phyloP scores from a whole-genome alignment of 2,113 vertebrate species.

The Candoia aspera region DNA sequence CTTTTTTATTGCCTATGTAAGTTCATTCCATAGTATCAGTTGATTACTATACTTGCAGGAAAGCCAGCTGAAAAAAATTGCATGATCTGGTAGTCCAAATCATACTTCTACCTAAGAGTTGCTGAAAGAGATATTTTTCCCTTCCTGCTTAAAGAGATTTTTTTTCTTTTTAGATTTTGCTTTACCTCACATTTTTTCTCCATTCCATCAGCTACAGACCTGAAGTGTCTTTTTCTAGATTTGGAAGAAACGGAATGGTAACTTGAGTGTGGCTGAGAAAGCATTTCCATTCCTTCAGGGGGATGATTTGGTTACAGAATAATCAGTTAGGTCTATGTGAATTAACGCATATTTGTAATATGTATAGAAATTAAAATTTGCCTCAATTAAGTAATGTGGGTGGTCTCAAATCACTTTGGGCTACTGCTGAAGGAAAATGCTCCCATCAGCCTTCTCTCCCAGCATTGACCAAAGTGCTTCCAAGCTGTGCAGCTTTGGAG shows the following conservation, averaged over 20 bases:
- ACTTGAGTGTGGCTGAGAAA: background rate
- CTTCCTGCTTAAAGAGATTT: background rate
- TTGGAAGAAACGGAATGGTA: background rate
- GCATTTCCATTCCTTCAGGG: background rate
- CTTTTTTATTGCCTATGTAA: background rate
- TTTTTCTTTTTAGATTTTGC: background rate
- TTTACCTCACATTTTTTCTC: background rate
- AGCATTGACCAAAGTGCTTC: too few species aligned
- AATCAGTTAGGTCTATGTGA: too few species aligned
- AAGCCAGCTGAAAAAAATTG: background rate
- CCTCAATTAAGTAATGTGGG: too few species aligned
- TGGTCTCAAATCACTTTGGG: too few species aligned
- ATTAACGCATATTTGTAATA: too few species aligned
- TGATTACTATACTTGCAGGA: background rate
- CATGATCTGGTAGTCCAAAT: background rate
- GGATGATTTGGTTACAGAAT: background rate
- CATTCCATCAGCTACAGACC: background rate
- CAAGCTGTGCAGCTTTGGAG: too few species aligned
- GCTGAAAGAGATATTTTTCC: background rate
- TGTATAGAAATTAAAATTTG: too few species aligned
- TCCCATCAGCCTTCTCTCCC: too few species aligned
- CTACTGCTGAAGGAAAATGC: too few species aligned
- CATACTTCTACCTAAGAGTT: background rate
- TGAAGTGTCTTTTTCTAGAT: background rate
- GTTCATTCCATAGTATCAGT: background rate